Conservation (phyloP, 2,113 vertebrate species). For the Phainopepla nitens region DNA sequence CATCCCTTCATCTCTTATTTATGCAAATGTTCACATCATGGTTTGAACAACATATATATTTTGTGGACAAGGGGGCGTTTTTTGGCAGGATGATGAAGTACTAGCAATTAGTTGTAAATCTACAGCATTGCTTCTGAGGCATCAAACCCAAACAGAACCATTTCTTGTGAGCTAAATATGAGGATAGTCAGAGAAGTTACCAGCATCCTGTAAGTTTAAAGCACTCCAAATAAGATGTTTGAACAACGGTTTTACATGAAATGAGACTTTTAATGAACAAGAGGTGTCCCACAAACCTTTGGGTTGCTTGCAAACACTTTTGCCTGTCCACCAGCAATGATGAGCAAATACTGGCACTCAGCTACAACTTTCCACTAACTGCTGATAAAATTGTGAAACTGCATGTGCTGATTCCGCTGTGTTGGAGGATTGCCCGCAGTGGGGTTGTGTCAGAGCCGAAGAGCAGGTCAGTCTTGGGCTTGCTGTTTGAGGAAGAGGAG, state of each 20-base stretch:
- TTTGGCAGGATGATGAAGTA: neutral
- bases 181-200: neutral
- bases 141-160: neutral
- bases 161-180: neutral
- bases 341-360: neutral
- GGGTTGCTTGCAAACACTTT: neutral
- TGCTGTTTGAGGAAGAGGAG: neutral
- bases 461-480: neutral
- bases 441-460: neutral
- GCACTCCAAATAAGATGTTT: neutral
- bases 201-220: neutral
- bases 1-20: neutral
- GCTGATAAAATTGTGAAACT: neutral
- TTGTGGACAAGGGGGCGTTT: neutral
- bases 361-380: neutral
- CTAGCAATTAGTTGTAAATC: neutral
- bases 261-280: neutral
- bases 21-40: neutral
- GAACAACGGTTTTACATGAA: neutral
- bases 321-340: neutral
- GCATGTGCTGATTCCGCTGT: neutral
- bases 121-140: neutral
- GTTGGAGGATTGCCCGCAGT: neutral
- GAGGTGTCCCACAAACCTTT: neutral
- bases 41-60: neutral